phyloP scores from a whole-genome alignment of 92 coral and sea anemone species.

The Umimayanthus kanabou region DNA sequence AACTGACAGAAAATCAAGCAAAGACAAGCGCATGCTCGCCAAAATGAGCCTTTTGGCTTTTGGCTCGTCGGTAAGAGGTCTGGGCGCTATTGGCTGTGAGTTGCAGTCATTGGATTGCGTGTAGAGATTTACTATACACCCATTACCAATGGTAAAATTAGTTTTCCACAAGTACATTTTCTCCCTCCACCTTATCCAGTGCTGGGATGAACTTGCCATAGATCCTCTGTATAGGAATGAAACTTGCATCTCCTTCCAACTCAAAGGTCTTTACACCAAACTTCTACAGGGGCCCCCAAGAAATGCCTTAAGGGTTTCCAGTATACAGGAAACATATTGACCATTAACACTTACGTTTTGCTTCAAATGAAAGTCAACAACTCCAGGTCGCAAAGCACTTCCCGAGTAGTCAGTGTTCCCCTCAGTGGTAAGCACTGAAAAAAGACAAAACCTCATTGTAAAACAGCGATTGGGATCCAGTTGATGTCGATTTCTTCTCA shows the following conservation, averaged over 20 bases:
- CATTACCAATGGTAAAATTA: too few relatives aligned
- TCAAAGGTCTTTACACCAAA: conserved; percentile 68
- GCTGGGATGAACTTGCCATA: conserved; percentile 42
- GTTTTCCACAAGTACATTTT: conserved; percentile 9
- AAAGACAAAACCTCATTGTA: too few relatives aligned
- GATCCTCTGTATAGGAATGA: conserved; percentile 66
- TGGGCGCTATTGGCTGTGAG: conserved; percentile 24
- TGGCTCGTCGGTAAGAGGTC: conserved; percentile 19
- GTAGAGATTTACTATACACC: too few relatives aligned
- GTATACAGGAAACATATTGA: conserved; percentile 40
- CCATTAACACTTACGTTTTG: conserved; percentile 57
- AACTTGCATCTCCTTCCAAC: conserved; percentile 64
- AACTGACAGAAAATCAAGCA: background rate
- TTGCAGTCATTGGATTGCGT: too few relatives aligned
- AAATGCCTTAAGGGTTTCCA: conserved; percentile 41
- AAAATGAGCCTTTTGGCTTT: conserved; percentile 11
- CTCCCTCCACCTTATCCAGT: conserved; percentile 10
- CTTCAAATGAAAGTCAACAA: conserved; percentile 55
- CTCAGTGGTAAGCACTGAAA: too few relatives aligned
- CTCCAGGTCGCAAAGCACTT: conserved; percentile 62
- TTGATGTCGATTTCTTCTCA: too few relatives aligned
- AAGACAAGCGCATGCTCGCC: conserved; percentile 9
- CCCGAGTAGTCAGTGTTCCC: conserved; percentile 31
- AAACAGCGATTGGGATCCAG: too few relatives aligned
- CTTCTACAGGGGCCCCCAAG: conserved; percentile 60